Base-by-base conservation (phyloP, 2,113 vertebrate species). In the Ceyx cyanopectus region DNA sequence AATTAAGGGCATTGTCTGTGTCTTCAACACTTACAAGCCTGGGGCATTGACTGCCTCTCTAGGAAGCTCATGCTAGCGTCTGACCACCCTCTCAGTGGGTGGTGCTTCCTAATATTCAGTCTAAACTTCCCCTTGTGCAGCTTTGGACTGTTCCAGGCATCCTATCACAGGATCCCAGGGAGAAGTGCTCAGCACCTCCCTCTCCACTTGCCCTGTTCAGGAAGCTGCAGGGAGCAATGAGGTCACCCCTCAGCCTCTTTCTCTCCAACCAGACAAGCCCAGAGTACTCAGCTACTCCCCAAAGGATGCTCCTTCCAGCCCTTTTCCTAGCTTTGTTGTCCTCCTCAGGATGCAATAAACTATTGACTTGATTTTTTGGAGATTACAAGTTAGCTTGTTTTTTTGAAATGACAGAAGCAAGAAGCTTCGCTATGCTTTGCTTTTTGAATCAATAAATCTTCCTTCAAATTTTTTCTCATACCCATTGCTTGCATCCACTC, bases 251-350 rank as follows among this genome's bases (percentile, higher is more conserved):
- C 34, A 20, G 34, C 19, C 6, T 16, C 8, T 18, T 69, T 41
- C 9, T 24, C 11, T 66, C 26, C 14, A 41, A 26, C 21, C 22
- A 8, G 23, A 66, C 12, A 70, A 61, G 10, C 27, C 34, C 16
- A 6, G 18, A 30, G 43, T n/a, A 14, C 29, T 62, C 5, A 65
- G 17, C 14, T 0, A 0, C 5, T 43, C 16, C 10, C 68, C 14
- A 11, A 0, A 15, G 10, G 18, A 23, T 1, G 5, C 51, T 19
- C 3, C 22, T 76, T 67, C 12, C 22, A 57, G 6, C 14, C 14
- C 6, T 79, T 30, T 34, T 29, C 37, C 20, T 37, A 40, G 14
- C 7, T 80, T 27, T n/a, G 3, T 41, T 45, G 17, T 7, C 11
- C 2, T 74, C 13, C 32, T 50, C 37, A 76, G 63, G 30, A 30